Percentiles rank a stretch among this genome's conserved stretches.
These are phyloP conservation scores for Zeugodacus cucurbitae DNA, from an alignment of 1,140 invertebrate species.

Conservation along the genomic window DNA sequence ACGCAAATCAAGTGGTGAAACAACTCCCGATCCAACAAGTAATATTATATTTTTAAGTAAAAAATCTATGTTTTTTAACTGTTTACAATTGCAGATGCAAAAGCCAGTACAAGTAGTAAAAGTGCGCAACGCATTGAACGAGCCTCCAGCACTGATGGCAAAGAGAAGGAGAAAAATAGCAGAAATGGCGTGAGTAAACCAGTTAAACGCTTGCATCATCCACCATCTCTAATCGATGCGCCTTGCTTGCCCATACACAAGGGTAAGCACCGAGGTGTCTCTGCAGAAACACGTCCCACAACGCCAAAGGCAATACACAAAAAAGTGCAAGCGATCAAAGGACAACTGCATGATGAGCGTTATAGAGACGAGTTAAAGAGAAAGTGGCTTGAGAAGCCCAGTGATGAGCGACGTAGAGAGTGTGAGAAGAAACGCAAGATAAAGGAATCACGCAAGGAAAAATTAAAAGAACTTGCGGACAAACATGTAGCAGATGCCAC, in stretches of 20 bases:
- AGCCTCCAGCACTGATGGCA: background rate
- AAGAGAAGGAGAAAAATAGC: background rate
- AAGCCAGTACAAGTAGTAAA: background rate
- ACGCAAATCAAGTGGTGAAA: background rate
- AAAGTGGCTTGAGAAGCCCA: conserved; percentile 55
- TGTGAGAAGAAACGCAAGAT: conserved; percentile 45
- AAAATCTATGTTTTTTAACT: background rate
- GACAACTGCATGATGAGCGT: conserved; percentile 43
- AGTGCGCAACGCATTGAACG: background rate
- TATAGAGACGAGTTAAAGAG: conserved; percentile 45
- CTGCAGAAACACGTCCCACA: conserved; percentile 35
- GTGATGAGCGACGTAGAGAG: conserved; percentile 40
- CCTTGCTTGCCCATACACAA: conserved; percentile 50
- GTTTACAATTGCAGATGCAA: background rate
- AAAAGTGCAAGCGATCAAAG: background rate
- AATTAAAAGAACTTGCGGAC: conserved; percentile 52
- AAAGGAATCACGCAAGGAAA: conserved; percentile 54
- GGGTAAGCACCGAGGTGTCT: conserved; percentile 53
- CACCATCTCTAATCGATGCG: conserved; percentile 50
- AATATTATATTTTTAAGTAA: background rate
- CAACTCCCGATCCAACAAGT: background rate
- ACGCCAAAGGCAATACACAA: background rate
- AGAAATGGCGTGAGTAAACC: background rate
- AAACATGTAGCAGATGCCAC: background rate
- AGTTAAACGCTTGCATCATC: background rate